These are phyloP conservation scores for Xiphophorus maculatus DNA, from an alignment of 2,113 vertebrate species.

Conservation along the genomic window DNA sequence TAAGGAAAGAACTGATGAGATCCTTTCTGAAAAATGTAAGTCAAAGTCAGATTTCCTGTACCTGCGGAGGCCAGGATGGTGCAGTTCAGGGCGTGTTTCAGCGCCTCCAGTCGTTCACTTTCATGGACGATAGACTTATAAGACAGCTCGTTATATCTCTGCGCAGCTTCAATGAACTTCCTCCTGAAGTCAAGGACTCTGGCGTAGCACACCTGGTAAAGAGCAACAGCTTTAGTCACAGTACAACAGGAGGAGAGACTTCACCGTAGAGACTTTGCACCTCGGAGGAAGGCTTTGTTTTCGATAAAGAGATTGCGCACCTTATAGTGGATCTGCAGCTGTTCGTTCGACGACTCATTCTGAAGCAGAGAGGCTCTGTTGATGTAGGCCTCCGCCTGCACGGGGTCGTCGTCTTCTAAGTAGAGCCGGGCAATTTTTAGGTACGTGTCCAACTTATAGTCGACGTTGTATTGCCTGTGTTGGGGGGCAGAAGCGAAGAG, in stretches of 20 bases:
- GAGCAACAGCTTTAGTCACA: not conserved
- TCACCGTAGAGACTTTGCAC: not conserved
- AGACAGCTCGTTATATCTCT: constrained; percentile 96
- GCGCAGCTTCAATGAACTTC: constrained; percentile 98
- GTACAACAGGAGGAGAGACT: not conserved
- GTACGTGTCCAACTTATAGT: constrained; percentile 98
- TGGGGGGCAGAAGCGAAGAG: constrained; percentile 26
- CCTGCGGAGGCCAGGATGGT: constrained; percentile 98
- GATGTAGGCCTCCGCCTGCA: constrained; percentile 98
- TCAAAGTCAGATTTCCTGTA: constrained; percentile 58
- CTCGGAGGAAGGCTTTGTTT: not conserved
- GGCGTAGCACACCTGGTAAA: constrained; percentile 92
- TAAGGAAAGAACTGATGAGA: not conserved
- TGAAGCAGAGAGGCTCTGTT: constrained; percentile 97
- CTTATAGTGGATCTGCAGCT: constrained; percentile 99
- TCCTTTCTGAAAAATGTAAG: not conserved
- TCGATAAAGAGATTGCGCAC: constrained; percentile 48
- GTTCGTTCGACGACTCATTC: constrained; percentile 98
- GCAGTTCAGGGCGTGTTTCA: constrained; percentile 97
- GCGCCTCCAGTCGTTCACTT: constrained; percentile 91
- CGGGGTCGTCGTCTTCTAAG: constrained; percentile 96
- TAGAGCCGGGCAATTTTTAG: constrained; percentile 97
- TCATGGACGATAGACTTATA: constrained; percentile 98
- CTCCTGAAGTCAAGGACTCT: constrained; percentile 96
- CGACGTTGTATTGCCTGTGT: constrained; percentile 94